phyloP scores from a whole-genome alignment of 1,140 invertebrate genomes.

The Triops longicaudatus region DNA sequence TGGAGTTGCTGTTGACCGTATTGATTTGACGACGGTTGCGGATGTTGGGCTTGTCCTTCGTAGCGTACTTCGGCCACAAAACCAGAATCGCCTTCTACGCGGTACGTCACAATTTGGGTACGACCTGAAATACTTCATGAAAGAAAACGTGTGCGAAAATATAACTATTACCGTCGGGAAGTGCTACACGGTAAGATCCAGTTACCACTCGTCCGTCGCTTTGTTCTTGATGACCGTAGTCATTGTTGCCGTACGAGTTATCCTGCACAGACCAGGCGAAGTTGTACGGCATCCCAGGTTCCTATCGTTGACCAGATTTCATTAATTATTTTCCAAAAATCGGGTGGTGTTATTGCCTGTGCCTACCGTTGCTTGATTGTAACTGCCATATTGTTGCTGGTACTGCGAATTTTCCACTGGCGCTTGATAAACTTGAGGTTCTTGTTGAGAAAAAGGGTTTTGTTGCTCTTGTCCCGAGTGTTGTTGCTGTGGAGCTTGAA shows the following conservation, averaged over 20 bases:
- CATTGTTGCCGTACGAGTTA: slow-evolving; percentile 24
- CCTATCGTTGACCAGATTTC: neutral
- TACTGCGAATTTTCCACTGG: neutral
- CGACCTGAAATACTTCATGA: slow-evolving; percentile 17
- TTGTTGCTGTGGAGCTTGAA: neutral
- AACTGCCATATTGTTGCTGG: neutral
- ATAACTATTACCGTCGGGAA: slow-evolving; percentile 31
- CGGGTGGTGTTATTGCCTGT: neutral
- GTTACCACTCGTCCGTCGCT: slow-evolving; percentile 29
- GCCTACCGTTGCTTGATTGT: neutral
- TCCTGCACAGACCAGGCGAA: slow-evolving; percentile 30
- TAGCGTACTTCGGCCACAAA: slow-evolving; percentile 34
- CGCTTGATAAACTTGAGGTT: neutral
- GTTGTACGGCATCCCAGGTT: slow-evolving; percentile 30
- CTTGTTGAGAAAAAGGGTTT: too few relatives aligned
- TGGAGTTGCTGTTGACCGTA: neutral
- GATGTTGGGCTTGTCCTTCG: slow-evolving; percentile 31
- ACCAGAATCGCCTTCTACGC: slow-evolving; percentile 32
- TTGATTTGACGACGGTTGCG: neutral
- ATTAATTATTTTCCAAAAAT: neutral
- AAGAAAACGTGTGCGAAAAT: neutral
- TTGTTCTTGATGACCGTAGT: slow-evolving; percentile 29
- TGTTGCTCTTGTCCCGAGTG: too few relatives aligned
- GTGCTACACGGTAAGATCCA: slow-evolving; percentile 33
- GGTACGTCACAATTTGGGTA: slow-evolving; percentile 33